Evolutionary conservation across 2,113 vertebrate species (phyloP).

Genomic region (Vombatus ursinus): DNA sequence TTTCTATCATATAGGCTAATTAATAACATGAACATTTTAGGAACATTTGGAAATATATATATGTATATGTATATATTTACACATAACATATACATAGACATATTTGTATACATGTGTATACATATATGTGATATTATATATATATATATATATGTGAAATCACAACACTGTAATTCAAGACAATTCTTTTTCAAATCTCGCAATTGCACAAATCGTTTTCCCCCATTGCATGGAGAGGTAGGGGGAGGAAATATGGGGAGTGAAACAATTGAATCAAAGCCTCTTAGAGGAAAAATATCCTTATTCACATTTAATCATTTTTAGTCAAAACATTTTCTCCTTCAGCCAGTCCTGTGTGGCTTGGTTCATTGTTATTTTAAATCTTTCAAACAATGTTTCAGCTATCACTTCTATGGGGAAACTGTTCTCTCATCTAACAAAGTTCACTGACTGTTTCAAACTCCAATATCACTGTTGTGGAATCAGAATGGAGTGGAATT

Average conservation of each 20-base stretch:
- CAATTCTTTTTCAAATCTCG: not conserved
- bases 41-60: not conserved
- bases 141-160: conserved; percentile 5
- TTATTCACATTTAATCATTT: not conserved
- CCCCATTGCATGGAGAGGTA: not conserved
- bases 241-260: not conserved
- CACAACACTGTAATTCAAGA: not conserved
- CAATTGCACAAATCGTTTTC: conserved; percentile 18
- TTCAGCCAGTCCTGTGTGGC: conserved; percentile 20
- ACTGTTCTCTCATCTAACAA: conserved; percentile 34
- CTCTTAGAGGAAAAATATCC: not conserved
- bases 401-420: conserved; percentile 48
- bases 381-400: conserved; percentile 44
- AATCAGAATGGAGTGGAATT: conserved; percentile 59
- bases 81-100: not conserved
- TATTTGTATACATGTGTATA: not conserved
- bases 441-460: conserved; percentile 67
- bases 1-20: not conserved
- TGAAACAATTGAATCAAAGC: not conserved
- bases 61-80: not conserved
- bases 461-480: conserved; percentile 46
- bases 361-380: conserved; percentile 53
- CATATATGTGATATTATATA: not conserved
- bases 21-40: not conserved
- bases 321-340: not conserved